These are phyloP conservation scores for Pluvianellus socialis DNA, from an alignment of 2,113 vertebrate species.

Conservation along the genomic window DNA sequence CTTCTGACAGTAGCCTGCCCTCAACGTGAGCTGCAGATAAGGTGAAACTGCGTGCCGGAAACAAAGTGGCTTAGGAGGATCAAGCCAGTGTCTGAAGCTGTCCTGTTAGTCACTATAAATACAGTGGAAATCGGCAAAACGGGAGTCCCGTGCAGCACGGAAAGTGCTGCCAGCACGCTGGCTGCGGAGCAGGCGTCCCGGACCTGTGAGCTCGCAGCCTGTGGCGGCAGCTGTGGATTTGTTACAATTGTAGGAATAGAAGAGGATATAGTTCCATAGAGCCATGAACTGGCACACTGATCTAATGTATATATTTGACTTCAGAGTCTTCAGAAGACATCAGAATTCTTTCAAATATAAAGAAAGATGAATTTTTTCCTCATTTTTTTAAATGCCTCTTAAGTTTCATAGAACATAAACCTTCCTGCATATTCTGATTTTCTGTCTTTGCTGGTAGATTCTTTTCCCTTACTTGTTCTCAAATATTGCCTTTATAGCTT, in stretches of 20 bases:
- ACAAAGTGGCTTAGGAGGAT: accelerated
- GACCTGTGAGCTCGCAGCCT: neutral
- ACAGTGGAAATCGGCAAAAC: neutral
- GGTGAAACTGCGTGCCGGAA: neutral
- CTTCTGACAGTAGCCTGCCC: neutral
- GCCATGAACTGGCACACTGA: neutral
- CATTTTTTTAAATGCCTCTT: neutral
- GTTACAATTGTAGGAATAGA: neutral
- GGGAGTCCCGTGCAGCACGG: accelerated
- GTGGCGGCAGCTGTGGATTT: neutral
- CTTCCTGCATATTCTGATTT: neutral
- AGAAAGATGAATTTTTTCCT: neutral
- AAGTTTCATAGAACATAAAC: neutral
- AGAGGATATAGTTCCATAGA: neutral
- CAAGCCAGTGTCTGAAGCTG: neutral
- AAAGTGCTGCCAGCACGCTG: neutral
- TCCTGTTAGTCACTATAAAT: neutral
- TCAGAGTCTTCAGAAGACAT: neutral
- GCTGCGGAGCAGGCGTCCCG: neutral
- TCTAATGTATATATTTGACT: neutral
- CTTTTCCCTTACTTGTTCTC: neutral
- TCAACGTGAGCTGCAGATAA: neutral
- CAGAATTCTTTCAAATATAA: neutral
- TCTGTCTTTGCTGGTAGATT: neutral
- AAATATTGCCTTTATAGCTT: conserved; percentile 8